Evolutionary conservation across 2,797 vertebrate genomes (phyloP).

Genomic region (Salmo trutta): DNA sequence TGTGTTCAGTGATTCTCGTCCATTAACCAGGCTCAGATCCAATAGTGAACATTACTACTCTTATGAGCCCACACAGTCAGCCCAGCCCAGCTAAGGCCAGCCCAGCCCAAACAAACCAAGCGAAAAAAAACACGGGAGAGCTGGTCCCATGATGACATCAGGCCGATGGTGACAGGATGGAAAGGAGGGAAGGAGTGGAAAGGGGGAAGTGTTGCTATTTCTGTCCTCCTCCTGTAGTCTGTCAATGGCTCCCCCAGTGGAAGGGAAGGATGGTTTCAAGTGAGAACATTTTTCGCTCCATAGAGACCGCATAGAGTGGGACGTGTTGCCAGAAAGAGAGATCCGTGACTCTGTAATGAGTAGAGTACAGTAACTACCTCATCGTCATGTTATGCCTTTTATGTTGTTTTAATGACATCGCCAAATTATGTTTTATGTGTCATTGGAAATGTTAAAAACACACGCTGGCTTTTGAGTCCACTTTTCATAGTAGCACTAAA

Average conservation of each 20-base stretch:
- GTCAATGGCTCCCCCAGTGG: constrained; percentile 5
- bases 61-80: constrained; percentile 25
- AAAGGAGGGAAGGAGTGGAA: constrained; percentile 17
- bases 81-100: constrained; percentile 27
- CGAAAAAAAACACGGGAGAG: constrained; percentile 6
- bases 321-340: not conserved
- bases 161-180: constrained; percentile 44
- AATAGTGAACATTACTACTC: constrained; percentile 20
- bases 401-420: constrained; percentile 32
- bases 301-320: not conserved
- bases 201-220: constrained; percentile 60
- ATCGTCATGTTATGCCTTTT: constrained; percentile 15
- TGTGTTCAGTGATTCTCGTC: constrained; percentile 25
- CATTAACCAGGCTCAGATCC: constrained; percentile 24
- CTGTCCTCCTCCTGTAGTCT: constrained; percentile 35
- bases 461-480: constrained; percentile 19
- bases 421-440: constrained; percentile 26
- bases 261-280: constrained; percentile 16
- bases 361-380: not conserved
- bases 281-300: not conserved
- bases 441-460: constrained; percentile 39
- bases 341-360: constrained; percentile 28
- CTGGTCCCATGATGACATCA: constrained; percentile 32
- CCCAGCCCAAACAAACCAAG: constrained; percentile 42
- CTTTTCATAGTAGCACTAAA: constrained; percentile 24